Evolutionary conservation across 1,140 invertebrate genomes (phyloP), one percentile per base, ranked within the genome.

Genomic region (Odontomachus brunneus): DNA sequence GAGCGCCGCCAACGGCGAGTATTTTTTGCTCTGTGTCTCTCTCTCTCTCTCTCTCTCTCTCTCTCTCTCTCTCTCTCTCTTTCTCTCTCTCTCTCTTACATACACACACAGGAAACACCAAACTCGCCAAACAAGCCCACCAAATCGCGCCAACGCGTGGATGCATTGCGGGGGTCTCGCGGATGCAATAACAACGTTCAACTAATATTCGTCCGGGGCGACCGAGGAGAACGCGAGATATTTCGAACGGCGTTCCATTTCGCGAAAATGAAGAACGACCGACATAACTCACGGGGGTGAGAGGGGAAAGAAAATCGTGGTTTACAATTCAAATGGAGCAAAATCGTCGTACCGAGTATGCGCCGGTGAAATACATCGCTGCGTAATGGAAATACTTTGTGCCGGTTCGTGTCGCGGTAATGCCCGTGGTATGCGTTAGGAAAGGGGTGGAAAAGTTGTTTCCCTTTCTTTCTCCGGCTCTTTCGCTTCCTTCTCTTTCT

Each of bases 311-410:
- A 75, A 74, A 87, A 88, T 84, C 74, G 84, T 11, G 73, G 86
- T 88, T 85, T 88, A 83, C 86, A 75, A 87, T 88, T 88, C 75
- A 82, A 85, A 88, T 82, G 75, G 87, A 22, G 71, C 38, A 73
- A 85, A 89, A 85, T 89, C 82, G 87, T 74, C n/a, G 78, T 19
- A 55, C 48, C 84, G 84, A 69, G 80, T 88, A 84, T 82, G 86
- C 83, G 22, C 44, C 84, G 55, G 22, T 85, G 86, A 88, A 85
- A 88, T 83, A 85, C 73, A 88, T 85, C 51, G 55, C 22, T 15
- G 55, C 44, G 86, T 83, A 88, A 88, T 88, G 83, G 87, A 88
- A 88, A 88, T 88, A 88, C 86, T 88, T 88, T 65, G 60, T 82
- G 76, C 76, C 11, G 71, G 63, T 84, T 87, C 86, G 86, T 76